Percentiles rank a stretch among this genome's conserved stretches.
phyloP scores from a whole-genome alignment of 2,888 invertebrate genomes.

The Caenorhabditis panamensis region DNA sequence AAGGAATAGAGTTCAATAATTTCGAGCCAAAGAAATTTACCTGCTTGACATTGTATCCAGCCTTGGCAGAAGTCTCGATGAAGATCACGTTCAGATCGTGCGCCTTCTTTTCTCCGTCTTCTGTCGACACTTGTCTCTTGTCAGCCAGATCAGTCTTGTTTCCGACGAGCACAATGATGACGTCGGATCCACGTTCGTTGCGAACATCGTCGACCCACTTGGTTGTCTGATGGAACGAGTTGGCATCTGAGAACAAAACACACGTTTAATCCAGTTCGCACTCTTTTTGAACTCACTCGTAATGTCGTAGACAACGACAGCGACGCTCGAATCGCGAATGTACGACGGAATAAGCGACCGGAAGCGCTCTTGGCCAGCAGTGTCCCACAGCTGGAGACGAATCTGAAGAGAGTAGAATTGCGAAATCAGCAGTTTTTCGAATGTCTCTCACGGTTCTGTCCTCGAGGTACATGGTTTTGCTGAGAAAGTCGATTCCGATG shows the following conservation, averaged over 20 bases:
- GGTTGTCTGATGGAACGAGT: constrained; percentile 99
- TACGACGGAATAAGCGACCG: constrained; percentile 97
- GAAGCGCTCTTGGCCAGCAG: constrained; percentile 93
- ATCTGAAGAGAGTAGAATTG: constrained; percentile 84
- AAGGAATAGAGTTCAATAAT: constrained; percentile 69
- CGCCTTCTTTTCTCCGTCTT: constrained; percentile 98
- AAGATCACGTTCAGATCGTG: constrained; percentile 99
- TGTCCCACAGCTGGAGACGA: constrained; percentile 96
- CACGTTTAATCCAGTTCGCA: not conserved
- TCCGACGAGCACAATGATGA: constrained; percentile 99
- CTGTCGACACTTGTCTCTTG: constrained; percentile 92
- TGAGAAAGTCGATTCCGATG: constrained; percentile 99
- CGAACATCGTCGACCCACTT: constrained; percentile 99
- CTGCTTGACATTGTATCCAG: constrained; percentile 99
- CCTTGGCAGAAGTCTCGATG: constrained; percentile 99
- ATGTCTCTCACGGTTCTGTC: constrained; percentile 88
- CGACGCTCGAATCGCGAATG: constrained; percentile 98
- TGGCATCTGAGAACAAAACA: constrained; percentile 87
- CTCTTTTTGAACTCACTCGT: constrained; percentile 88
- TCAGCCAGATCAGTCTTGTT: constrained; percentile 99
- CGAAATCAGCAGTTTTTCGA: not conserved
- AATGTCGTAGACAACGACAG: constrained; percentile 98
- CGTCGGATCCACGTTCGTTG: constrained; percentile 98
- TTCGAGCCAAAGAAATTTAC: constrained; percentile 82
- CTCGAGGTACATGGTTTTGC: constrained; percentile 99